Base-by-base conservation (phyloP, 92 coral and sea anemone genomes). In the Diadumene lineata region DNA sequence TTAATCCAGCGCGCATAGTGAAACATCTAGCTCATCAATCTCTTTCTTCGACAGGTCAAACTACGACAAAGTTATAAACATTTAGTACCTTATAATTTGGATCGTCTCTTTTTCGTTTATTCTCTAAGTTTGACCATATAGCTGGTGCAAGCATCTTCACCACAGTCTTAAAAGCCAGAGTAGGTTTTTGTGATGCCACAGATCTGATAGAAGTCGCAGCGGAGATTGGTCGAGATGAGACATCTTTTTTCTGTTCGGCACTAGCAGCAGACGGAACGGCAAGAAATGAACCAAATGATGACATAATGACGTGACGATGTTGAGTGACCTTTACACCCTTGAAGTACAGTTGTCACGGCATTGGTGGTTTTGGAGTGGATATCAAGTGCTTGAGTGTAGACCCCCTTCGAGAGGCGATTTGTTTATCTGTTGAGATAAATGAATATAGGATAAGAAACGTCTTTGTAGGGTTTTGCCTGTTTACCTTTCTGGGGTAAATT, bases 141-240 rank as follows among this genome's bases (percentile, higher is more conserved):
- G 84, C 83, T 17, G 96, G 92, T 6, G 92, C 96, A 51, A 90
- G 81, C 96, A 90, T 83, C 55, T 78, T 92, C 18, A 90, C 90
- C 31, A 88, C 53, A 28, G 82, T 79, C 2, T 76, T 63, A 56
- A 90, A 84, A 21, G 70, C 64, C 0, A 72, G 66, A 11, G 22
- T 34, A 17, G 77, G 31, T 19, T 29, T 31, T 62, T 57, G 66
- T 27, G 77, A 31, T 23, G 66, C 24, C 58, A n/a, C n/a, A n/a
- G n/a, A n/a, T n/a, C n/a, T n/a, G 31, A 56, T 19, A 1, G 77
- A 53, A 7, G 77, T 56, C 1, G 44, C 34, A 0, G 66, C 77
- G 13, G 66, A 46, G 33, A 51, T 33, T 18, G 77, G 15, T 9
- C 66, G 55, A 29, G 25, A 0, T 25, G 77, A 72, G 0, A 46